phyloP scores from a whole-genome alignment of 2,113 vertebrate genomes.

The Leuciscus idus region DNA sequence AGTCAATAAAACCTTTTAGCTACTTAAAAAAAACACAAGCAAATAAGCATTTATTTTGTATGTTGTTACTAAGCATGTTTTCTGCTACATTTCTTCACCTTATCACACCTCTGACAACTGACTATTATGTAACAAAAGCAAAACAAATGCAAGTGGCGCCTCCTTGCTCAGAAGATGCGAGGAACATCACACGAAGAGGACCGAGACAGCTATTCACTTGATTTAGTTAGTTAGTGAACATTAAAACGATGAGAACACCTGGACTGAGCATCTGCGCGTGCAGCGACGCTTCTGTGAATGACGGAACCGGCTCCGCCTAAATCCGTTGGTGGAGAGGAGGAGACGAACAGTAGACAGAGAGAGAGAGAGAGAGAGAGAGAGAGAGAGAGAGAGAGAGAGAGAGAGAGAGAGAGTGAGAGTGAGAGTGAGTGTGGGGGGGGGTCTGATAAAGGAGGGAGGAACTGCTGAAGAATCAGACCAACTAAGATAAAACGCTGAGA shows the following conservation, averaged over 20 bases:
- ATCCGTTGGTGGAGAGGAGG: slow-evolving; percentile 11
- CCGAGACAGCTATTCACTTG: not conserved
- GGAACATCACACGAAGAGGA: not conserved
- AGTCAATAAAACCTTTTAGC: not conserved
- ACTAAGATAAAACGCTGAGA: slow-evolving; percentile 41
- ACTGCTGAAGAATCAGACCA: slow-evolving; percentile 60
- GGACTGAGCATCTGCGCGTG: slow-evolving; percentile 1
- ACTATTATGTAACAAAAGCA: slow-evolving; percentile 18
- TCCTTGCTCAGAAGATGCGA: not conserved
- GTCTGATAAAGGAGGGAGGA: slow-evolving; percentile 36
- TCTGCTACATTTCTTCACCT: not conserved
- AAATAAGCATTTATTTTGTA: not conserved
- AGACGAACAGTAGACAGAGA: slow-evolving; percentile 57
- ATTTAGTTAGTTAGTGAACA: not conserved
- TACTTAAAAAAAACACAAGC: not conserved
- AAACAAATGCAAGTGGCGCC: slow-evolving; percentile 3
- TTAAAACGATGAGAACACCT: slow-evolving; percentile 10
- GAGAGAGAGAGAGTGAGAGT: slow-evolving; percentile 60
- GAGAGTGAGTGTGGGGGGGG: slow-evolving; percentile 48
- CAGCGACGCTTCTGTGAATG: slow-evolving; percentile 53
- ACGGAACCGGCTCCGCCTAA: slow-evolving; percentile 61
- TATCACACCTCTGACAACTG: no score
- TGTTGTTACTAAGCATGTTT: not conserved
- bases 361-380: no score
- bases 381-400: slow-evolving; percentile 48